A percentile compares a stretch with the other conserved stretches of the same genome.
These are phyloP conservation scores for Sebastes fasciatus DNA, from an alignment of 2,113 vertebrate species.

Conservation along the genomic window DNA sequence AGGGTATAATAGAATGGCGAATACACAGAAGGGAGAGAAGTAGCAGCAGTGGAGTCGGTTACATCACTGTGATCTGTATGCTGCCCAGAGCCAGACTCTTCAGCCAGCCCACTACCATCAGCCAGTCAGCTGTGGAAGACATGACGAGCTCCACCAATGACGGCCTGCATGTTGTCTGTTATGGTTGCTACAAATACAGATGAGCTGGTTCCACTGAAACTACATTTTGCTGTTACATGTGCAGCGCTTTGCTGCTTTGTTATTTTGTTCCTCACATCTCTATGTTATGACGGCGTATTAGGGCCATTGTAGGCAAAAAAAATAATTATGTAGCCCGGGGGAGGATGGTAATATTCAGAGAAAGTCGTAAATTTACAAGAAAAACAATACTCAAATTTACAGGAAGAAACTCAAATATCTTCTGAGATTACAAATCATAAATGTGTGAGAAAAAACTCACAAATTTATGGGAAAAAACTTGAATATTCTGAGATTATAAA, in stretches of 20 bases:
- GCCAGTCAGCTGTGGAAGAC: slow-evolving; percentile 67
- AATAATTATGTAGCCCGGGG: too few species aligned
- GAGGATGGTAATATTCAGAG: too few species aligned
- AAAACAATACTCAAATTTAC: too few species aligned
- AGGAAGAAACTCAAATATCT: too few species aligned
- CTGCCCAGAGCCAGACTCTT: slow-evolving; percentile 63
- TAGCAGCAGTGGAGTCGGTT: slow-evolving; percentile 40
- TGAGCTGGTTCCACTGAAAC: neutral
- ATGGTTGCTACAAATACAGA: slow-evolving; percentile 4
- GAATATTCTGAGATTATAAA: too few species aligned
- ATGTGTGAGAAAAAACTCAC: too few species aligned
- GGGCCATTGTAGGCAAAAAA: neutral
- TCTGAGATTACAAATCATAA: too few species aligned
- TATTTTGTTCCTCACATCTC: neutral
- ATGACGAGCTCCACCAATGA: slow-evolving; percentile 41
- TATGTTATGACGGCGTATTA: too few species aligned
- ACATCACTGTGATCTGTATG: slow-evolving; percentile 65
- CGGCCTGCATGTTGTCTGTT: neutral
- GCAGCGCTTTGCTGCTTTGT: neutral
- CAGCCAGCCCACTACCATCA: slow-evolving; percentile 26
- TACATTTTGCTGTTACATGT: neutral
- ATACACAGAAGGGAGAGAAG: slow-evolving; percentile 36
- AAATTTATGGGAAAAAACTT: too few species aligned
- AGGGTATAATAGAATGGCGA: slow-evolving; percentile 5
- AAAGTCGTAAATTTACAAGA: too few species aligned